Conservation (phyloP, 1,140 invertebrate species). For the Palaemon carinicauda region DNA sequence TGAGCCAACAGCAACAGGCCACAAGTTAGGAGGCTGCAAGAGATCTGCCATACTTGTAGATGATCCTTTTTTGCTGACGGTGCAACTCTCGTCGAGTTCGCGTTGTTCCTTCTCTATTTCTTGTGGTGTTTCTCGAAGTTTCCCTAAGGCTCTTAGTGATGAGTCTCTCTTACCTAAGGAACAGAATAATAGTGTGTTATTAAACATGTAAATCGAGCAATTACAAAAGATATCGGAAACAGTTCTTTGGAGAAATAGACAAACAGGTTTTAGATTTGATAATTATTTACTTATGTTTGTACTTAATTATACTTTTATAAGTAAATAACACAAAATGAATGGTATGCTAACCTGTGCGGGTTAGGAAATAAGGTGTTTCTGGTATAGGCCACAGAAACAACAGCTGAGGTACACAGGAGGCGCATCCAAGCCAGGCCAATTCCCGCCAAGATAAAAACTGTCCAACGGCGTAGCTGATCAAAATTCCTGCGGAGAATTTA, state of each 20-base stretch:
- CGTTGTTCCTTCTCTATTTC: conserved; percentile 82
- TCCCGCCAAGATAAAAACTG: conserved; percentile 23
- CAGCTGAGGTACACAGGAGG: not conserved
- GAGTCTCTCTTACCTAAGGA: not conserved
- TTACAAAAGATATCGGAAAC: not conserved
- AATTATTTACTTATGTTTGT: too few species aligned
- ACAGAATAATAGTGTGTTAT: not conserved
- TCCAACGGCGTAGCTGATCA: conserved; percentile 12
- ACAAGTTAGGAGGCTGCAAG: conserved; percentile 14
- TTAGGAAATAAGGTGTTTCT: conserved; percentile 36
- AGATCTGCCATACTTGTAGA: not conserved
- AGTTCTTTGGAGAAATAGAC: too few species aligned
- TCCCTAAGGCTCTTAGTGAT: conserved; percentile 75
- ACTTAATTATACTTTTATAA: too few species aligned
- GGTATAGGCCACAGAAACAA: conserved; percentile 5
- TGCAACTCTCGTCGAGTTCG: conserved; percentile 71
- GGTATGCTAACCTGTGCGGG: conserved; percentile 7
- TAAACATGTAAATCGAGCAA: not conserved
- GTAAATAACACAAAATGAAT: too few species aligned
- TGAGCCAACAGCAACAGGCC: conserved; percentile 66
- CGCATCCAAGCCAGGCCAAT: conserved; percentile 22
- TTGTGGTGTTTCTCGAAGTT: conserved; percentile 75
- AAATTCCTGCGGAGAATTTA: not conserved
- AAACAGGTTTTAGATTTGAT: too few species aligned
- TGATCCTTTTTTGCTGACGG: not conserved